phyloP scores from a whole-genome alignment of 1,140 invertebrate genomes.

The Rhynchophorus ferrugineus region DNA sequence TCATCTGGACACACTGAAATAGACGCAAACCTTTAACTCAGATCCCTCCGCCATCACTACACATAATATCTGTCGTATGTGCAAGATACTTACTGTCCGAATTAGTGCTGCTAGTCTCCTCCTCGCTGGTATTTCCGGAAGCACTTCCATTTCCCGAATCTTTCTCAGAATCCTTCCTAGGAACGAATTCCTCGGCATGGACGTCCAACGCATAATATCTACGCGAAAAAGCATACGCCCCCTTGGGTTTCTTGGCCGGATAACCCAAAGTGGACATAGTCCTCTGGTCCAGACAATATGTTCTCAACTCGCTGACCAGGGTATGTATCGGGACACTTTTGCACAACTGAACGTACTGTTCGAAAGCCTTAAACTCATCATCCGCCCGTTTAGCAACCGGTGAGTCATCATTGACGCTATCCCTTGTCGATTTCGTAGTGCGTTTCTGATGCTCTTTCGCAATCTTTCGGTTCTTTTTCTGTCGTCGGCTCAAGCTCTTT shows the following conservation, averaged over 20 bases:
- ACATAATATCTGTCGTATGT: too few relatives aligned
- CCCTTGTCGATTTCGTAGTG: not conserved
- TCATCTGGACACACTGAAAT: too few relatives aligned
- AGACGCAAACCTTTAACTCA: too few relatives aligned
- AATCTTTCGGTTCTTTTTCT: slow-evolving; percentile 29
- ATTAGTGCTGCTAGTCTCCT: slow-evolving; percentile 37
- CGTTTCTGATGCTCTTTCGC: slow-evolving; percentile 1
- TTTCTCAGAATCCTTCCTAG: slow-evolving; percentile 34
- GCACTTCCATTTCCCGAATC: slow-evolving; percentile 42
- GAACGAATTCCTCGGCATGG: slow-evolving; percentile 59
- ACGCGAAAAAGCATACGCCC: not conserved
- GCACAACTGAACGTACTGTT: not conserved
- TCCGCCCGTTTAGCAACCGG: not conserved
- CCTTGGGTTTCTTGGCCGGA: not conserved
- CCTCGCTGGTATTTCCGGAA: slow-evolving; percentile 39
- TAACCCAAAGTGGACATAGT: not conserved
- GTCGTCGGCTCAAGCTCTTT: slow-evolving; percentile 28
- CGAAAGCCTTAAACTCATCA: not conserved
- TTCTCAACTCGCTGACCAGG: slow-evolving; percentile 8
- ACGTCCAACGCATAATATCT: slow-evolving; percentile 38
- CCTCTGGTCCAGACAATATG: not conserved
- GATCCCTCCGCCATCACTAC: too few relatives aligned
- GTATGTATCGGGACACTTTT: slow-evolving; percentile 5
- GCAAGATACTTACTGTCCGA: slow-evolving; percentile 37
- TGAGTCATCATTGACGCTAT: not conserved